Conservation (phyloP, 2,797 vertebrate species). For the Sebastes kiyomatsui region DNA sequence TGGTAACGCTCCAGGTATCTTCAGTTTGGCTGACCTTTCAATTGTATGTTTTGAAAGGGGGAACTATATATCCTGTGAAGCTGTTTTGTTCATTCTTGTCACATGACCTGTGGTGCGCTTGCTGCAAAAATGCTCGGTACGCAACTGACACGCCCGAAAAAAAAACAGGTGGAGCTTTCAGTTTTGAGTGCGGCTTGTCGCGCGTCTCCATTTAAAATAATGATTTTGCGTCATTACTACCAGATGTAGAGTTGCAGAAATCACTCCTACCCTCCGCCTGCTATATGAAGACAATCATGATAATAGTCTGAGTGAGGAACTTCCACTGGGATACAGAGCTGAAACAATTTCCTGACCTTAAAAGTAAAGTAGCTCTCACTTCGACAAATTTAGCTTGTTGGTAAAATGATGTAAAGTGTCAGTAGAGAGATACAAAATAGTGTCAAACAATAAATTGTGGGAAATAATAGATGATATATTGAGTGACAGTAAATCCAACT, state of each 20-base stretch:
- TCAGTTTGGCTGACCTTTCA: not conserved
- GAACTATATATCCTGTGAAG: not conserved
- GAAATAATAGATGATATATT: conserved; percentile 4
- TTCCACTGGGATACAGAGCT: not conserved
- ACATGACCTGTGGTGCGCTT: not conserved
- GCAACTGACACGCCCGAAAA: not conserved
- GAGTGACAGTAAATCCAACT: not conserved
- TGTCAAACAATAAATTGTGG: conserved; percentile 1
- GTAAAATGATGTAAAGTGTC: not conserved
- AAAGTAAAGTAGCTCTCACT: not conserved
- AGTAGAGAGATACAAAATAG: not conserved
- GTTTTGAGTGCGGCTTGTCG: rapidly evolving
- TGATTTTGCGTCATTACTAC: too few relatives aligned
- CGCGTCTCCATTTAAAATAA: too few relatives aligned
- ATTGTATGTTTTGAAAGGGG: not conserved
- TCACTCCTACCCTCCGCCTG: not conserved
- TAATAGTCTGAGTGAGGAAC: not conserved
- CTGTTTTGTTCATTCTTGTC: not conserved
- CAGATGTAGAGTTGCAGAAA: not conserved
- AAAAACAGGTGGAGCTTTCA: not conserved
- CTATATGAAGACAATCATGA: not conserved
- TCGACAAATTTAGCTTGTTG: not conserved
- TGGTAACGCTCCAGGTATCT: not conserved
- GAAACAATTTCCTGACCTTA: not conserved
- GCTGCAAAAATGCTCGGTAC: not conserved